Conservation (phyloP, 2,888 invertebrate genomes). For the Eupithecia exiguata region DNA sequence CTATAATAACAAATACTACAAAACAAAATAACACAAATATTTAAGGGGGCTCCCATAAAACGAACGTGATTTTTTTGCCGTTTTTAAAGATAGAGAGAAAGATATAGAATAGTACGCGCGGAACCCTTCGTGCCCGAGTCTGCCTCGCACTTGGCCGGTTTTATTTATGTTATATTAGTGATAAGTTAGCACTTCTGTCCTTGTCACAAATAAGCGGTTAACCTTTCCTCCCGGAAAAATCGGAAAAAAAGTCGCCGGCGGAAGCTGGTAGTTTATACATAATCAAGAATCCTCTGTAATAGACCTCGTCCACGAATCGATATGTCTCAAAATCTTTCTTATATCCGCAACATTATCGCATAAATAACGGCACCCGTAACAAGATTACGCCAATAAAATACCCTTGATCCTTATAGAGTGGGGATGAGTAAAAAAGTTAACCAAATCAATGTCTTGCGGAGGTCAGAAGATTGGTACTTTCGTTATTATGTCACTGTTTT, state of each 20-base stretch:
- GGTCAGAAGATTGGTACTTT: constrained; percentile 1
- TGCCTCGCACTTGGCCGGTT: too few species aligned
- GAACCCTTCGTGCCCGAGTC: too few species aligned
- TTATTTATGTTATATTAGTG: background rate
- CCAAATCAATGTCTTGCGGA: constrained; percentile 39
- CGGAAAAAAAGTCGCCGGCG: background rate
- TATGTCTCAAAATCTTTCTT: constrained; percentile 20
- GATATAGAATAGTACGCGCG: too few species aligned
- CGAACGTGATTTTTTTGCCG: too few species aligned
- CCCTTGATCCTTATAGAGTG: constrained; percentile 49
- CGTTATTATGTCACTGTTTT: background rate
- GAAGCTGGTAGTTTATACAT: background rate
- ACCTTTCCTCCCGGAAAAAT: background rate
- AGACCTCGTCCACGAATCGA: constrained; percentile 5
- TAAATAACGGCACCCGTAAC: constrained; percentile 38
- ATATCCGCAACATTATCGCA: constrained; percentile 24
- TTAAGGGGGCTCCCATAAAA: too few species aligned
- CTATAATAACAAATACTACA: too few species aligned
- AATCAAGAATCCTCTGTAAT: background rate
- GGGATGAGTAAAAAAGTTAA: constrained; percentile 43
- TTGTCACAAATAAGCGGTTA: background rate
- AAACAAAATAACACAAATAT: too few species aligned
- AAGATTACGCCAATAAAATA: constrained; percentile 50
- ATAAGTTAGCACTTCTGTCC: too few species aligned
- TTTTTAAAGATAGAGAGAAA: too few species aligned